Conservation (phyloP, 2,797 vertebrate genomes). For the Lutjanus campechanus region DNA sequence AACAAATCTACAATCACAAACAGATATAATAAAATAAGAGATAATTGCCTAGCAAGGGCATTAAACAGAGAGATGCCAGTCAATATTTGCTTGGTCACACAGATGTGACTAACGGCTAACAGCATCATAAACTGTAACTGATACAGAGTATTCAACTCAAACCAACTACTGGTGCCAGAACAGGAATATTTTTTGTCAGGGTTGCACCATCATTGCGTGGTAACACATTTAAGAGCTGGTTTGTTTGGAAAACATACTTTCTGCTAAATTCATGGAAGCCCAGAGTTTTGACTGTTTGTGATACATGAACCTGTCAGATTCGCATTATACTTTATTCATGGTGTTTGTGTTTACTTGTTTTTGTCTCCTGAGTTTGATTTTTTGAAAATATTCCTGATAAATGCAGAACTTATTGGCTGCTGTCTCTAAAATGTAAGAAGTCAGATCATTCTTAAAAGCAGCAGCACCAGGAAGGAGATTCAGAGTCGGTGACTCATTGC, state of each 20-base stretch:
- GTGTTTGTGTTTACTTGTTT: conserved; percentile 14
- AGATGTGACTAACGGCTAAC: no score
- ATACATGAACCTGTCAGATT: conserved; percentile 5
- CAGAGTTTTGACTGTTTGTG: conserved; percentile 19
- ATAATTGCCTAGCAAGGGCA: no score
- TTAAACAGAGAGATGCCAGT: no score
- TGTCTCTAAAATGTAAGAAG: conserved; percentile 5
- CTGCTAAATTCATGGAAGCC: conserved; percentile 3
- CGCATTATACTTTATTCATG: conserved; percentile 20
- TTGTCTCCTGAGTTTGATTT: conserved; percentile 16
- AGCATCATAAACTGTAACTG: no score
- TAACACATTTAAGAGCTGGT: conserved; percentile 5
- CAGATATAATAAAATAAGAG: no score
- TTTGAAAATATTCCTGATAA: conserved; percentile 20
- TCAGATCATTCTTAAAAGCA: conserved; percentile 14
- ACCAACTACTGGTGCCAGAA: background rate
- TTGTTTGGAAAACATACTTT: background rate
- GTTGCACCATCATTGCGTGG: background rate
- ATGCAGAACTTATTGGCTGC: conserved; percentile 4
- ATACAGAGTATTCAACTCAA: background rate
- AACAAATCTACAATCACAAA: no score
- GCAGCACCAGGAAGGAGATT: background rate
- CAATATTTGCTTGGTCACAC: no score
- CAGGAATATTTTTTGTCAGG: background rate
- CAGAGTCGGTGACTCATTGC: conserved; percentile 11